A percentile compares a stretch with the other conserved stretches of the same genome.
Evolutionary conservation across 2,888 invertebrate species (phyloP).

Genomic region (Sialis fuliginosa): DNA sequence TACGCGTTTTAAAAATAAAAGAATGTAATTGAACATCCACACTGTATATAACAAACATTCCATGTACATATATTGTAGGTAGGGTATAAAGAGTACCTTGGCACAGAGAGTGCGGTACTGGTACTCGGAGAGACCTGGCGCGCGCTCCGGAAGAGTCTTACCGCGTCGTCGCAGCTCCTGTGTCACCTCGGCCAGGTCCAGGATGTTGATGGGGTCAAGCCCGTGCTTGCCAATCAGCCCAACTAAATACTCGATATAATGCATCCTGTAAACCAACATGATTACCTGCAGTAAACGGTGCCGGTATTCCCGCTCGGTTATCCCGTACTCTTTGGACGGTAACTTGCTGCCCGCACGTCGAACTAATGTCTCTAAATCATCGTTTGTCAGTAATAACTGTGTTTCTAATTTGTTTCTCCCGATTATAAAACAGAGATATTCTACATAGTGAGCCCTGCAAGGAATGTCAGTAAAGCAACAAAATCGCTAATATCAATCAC

Average conservation of each 20-base stretch:
- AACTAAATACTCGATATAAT: slow-evolving; percentile 93
- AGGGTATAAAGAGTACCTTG: slow-evolving; percentile 41
- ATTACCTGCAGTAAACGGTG: slow-evolving; percentile 42
- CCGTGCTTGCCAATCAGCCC: slow-evolving; percentile 62
- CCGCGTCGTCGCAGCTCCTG: slow-evolving; percentile 76
- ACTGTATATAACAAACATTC: neutral
- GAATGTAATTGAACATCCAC: neutral
- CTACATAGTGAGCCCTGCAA: slow-evolving; percentile 75
- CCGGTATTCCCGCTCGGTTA: slow-evolving; percentile 45
- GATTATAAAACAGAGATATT: slow-evolving; percentile 68
- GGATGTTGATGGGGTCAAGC: slow-evolving; percentile 78
- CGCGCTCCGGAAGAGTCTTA: slow-evolving; percentile 65
- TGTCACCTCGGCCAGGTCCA: slow-evolving; percentile 72
- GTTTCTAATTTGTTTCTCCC: slow-evolving; percentile 57
- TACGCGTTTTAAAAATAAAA: no score
- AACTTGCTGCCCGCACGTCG: slow-evolving; percentile 52
- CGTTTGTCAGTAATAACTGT: slow-evolving; percentile 52
- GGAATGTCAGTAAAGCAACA: slow-evolving; percentile 3
- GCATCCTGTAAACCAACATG: slow-evolving; percentile 45
- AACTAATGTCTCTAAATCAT: slow-evolving; percentile 69
- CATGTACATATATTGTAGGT: neutral
- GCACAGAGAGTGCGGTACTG: slow-evolving; percentile 71
- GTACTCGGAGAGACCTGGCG: slow-evolving; percentile 66
- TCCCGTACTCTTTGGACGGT: slow-evolving; percentile 62
- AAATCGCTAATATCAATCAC: no score